Percentiles rank a stretch among this genome's conserved stretches.
These are phyloP conservation scores for Amphimedon queenslandica DNA, from an alignment of 37 sponge, comb jelly and placozoan genomes.

Conservation along the genomic window DNA sequence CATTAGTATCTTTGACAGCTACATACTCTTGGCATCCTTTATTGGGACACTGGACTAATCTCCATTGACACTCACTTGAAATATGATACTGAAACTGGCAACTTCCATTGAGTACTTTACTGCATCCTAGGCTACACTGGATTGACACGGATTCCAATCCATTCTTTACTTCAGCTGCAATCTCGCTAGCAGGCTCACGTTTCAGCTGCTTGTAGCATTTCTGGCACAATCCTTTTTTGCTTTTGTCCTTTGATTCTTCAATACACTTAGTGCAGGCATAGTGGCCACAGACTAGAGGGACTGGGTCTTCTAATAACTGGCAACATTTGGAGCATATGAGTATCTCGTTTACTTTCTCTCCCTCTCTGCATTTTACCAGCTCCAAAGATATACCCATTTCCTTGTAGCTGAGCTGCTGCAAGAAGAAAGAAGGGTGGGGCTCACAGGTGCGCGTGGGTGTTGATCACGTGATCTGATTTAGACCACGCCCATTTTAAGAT, in stretches of 20 bases:
- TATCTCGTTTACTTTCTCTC: constrained; percentile 26
- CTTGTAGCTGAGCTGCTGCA: too few species aligned
- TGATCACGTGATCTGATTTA: too few species aligned
- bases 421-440: too few species aligned
- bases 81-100: constrained; percentile 8
- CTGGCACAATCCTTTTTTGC: neutral
- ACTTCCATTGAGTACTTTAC: constrained; percentile 2
- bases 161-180: constrained; percentile 20
- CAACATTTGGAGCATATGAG: constrained; percentile 18
- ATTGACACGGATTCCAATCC: constrained; percentile 23
- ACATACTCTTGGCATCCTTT: constrained; percentile 23
- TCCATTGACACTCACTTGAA: constrained; percentile 17
- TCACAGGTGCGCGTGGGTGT: too few species aligned
- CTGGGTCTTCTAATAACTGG: constrained; percentile 42
- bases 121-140: constrained; percentile 35
- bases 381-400: too few species aligned
- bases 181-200: neutral
- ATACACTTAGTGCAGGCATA: constrained; percentile 29
- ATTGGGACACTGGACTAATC: constrained; percentile 19
- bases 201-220: neutral
- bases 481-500: neutral
- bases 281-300: constrained; percentile 24
- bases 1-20: constrained; percentile 12
- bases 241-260: neutral
- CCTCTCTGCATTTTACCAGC: too few species aligned